Conservation (phyloP, 2,113 vertebrate species). For the Apteryx mantelli region DNA sequence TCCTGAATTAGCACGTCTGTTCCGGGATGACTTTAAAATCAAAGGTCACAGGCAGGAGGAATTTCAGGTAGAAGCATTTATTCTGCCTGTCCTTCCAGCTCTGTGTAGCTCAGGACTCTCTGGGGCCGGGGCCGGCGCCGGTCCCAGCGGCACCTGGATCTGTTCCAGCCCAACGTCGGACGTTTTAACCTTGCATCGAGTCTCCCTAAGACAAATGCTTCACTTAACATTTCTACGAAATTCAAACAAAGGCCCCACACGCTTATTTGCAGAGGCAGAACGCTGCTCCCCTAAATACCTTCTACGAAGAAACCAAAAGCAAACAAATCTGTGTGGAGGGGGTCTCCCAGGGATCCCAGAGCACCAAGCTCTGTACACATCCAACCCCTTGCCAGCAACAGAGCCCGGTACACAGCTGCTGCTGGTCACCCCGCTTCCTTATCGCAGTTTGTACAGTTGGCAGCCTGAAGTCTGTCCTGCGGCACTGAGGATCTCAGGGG, state of each 20-base stretch:
- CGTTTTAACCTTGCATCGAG: slow-evolving; percentile 39
- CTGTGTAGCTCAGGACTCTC: not conserved
- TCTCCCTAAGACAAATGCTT: slow-evolving; percentile 8
- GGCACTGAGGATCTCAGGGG: not conserved
- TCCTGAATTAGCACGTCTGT: not conserved
- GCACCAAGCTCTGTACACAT: not conserved
- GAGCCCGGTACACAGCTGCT: not conserved
- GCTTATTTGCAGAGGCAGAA: slow-evolving; percentile 40
- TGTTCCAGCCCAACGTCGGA: not conserved
- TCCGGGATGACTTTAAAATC: not conserved
- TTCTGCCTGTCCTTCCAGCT: not conserved
- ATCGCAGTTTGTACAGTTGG: slow-evolving; percentile 71
- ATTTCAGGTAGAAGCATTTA: not conserved
- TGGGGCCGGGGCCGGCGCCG: fast-evolving
- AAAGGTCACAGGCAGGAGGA: not conserved
- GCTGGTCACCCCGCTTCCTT: slow-evolving; percentile 46
- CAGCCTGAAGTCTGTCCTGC: not conserved
- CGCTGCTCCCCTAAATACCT: not conserved
- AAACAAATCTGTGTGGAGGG: slow-evolving; percentile 32
- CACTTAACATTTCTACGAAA: not conserved
- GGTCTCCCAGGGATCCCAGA: slow-evolving; percentile 1
- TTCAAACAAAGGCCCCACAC: slow-evolving; percentile 13
- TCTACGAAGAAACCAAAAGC: not conserved
- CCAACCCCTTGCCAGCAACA: not conserved
- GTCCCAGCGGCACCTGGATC: not conserved